phyloP scores from a whole-genome alignment of 2,797 vertebrate genomes.

The Atherinosoma microstoma region DNA sequence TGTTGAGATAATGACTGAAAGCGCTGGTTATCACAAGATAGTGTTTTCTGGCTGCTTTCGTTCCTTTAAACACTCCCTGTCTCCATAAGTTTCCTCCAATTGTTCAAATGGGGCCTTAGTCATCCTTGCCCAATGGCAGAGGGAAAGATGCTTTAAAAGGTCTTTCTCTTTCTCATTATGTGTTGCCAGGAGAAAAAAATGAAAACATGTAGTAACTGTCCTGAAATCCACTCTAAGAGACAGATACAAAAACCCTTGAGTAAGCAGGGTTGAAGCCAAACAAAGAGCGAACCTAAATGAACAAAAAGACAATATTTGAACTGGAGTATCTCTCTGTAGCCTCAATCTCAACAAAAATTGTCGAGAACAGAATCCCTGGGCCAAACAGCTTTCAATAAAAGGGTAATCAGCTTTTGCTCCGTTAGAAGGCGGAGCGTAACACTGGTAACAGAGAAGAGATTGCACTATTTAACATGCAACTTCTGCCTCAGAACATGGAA shows the following conservation, averaged over 20 bases:
- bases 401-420: slow-evolving; percentile 73
- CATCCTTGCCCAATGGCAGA: slow-evolving; percentile 77
- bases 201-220: slow-evolving; percentile 75
- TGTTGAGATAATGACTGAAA: slow-evolving; percentile 75
- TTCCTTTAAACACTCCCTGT: slow-evolving; percentile 81
- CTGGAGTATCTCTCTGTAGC: slow-evolving; percentile 45
- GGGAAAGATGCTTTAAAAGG: slow-evolving; percentile 80
- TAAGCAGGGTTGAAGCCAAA: slow-evolving; percentile 64
- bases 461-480: slow-evolving; percentile 76
- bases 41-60: slow-evolving; percentile 79
- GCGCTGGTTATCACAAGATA: slow-evolving; percentile 79
- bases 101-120: slow-evolving; percentile 84
- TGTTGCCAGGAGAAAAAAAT: slow-evolving; percentile 76
- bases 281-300: slow-evolving; percentile 65
- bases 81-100: slow-evolving; percentile 85
- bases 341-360: slow-evolving; percentile 63
- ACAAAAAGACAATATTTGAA: slow-evolving; percentile 77
- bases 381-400: slow-evolving; percentile 76
- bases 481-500: slow-evolving; percentile 78
- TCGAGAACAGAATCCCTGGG: slow-evolving; percentile 54
- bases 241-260: slow-evolving; percentile 55
- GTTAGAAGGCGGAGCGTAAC: slow-evolving; percentile 67
- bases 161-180: slow-evolving; percentile 58
- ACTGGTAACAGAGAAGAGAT: slow-evolving; percentile 64
- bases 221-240: slow-evolving; percentile 58